Conservation (phyloP, 1,140 invertebrate genomes). For the Aphis gossypii region DNA sequence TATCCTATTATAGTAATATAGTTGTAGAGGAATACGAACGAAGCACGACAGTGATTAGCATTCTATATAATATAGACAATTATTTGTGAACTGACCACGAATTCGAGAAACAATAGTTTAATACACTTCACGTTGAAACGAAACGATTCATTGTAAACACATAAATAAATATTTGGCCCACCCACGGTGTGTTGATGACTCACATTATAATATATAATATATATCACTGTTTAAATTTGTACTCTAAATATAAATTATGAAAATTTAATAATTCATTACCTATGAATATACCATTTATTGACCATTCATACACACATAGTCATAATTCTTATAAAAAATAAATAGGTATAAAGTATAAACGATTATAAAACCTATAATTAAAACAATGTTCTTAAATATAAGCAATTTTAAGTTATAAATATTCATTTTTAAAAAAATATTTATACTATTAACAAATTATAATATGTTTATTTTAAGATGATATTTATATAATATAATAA, state of each 20-base stretch:
- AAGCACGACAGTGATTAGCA: background rate
- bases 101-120: slow-evolving; percentile 15
- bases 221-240: background rate
- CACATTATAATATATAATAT: background rate
- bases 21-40: background rate
- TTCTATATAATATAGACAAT: background rate
- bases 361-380: background rate
- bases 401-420: background rate
- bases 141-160: background rate
- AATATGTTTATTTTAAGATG: background rate
- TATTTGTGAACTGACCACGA: background rate
- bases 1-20: background rate
- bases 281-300: slow-evolving; percentile 1
- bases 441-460: background rate
- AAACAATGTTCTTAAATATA: background rate
- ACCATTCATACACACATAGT: background rate
- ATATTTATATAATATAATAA: background rate
- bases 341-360: background rate
- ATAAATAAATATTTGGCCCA: slow-evolving; percentile 24
- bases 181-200: background rate
- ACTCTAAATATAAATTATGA: background rate
- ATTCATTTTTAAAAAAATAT: background rate
- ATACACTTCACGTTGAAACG: background rate
- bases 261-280: background rate
- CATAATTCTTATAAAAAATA: background rate